Evolutionary conservation across 2,113 vertebrate genomes (phyloP), one percentile per base, ranked within the genome.

Genomic region (Echinops telfairi): DNA sequence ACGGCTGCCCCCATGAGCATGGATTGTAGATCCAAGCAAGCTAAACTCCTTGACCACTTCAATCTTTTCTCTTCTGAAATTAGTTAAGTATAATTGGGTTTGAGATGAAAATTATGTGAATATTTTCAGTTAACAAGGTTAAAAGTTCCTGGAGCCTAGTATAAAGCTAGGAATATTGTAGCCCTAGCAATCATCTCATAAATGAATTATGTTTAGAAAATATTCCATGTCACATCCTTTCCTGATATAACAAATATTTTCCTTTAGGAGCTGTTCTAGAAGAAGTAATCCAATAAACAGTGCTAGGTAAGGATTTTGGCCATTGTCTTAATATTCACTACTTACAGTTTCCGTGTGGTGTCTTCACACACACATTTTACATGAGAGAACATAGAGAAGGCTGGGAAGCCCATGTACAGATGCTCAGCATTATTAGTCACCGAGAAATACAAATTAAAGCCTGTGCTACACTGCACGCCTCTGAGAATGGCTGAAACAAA

Each of bases 271-370:
- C 38, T 0, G 16, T 86, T n/a, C 15, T 80, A 73, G 53, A 87
- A 79, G 17, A 89, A 79, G 17, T 66, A 84, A 88, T 86, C 20
- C 53, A 19, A 92, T 70, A 57, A 83, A 81, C 89, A 31, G 14
- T 87, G 19, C 16, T 88, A 68, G 58, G 27, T 83, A 75, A 83
- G 38, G 47, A 58, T 71, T 40, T 76, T 40, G 22, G 1, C 22
- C 40, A 14, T 43, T 58, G 22, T 47, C 47, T 40, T 80, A 25
- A 29, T 84, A 22, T 70, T 66, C 10, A 33, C 53, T 33, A 60
- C 15, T 22, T 38, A 10, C 2, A 19, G 27, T 58, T 64, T 87
- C 6, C 60, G 16, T 31, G 33, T 36, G 11, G 20, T 84, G 66
- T 36, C 14, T 64, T 29, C 81, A n/a, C 22, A 33, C 3, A 29